Evolutionary conservation across 2,888 invertebrate genomes (phyloP).

Genomic region (Nephrotoma flavescens): DNA sequence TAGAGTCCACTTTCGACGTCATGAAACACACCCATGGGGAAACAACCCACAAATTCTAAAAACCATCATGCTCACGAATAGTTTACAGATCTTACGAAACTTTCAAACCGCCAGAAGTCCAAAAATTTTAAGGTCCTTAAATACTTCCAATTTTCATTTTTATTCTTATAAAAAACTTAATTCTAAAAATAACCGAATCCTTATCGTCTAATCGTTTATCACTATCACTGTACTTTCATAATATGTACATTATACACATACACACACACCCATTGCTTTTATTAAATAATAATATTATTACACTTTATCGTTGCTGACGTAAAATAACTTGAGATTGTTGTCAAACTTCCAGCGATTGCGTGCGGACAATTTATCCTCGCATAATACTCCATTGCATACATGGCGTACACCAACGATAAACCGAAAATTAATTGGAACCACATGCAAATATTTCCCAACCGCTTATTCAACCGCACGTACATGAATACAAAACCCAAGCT

Average conservation of each 20-base stretch:
- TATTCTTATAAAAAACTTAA: neutral
- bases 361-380: conserved; percentile 21
- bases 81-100: too few species aligned
- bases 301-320: neutral
- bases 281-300: neutral
- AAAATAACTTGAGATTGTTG: neutral
- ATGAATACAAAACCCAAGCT: conserved; percentile 45
- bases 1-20: too few species aligned
- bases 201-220: neutral
- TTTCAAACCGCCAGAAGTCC: too few species aligned
- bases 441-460: conserved; percentile 62
- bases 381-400: conserved; percentile 65
- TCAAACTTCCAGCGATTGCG: neutral
- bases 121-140: too few species aligned
- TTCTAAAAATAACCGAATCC: neutral
- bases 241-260: neutral
- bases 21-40: too few species aligned
- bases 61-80: too few species aligned
- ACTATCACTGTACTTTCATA: neutral
- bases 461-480: conserved; percentile 34
- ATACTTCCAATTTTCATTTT: neutral
- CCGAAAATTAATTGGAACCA: conserved; percentile 72
- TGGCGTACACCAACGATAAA: conserved; percentile 43
- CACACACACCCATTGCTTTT: neutral
- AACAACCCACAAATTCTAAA: too few species aligned